A percentile compares a stretch with the other conserved stretches of the same genome.
phyloP scores from a whole-genome alignment of 2,888 invertebrate genomes.

The Leptopterna dolabrata region DNA sequence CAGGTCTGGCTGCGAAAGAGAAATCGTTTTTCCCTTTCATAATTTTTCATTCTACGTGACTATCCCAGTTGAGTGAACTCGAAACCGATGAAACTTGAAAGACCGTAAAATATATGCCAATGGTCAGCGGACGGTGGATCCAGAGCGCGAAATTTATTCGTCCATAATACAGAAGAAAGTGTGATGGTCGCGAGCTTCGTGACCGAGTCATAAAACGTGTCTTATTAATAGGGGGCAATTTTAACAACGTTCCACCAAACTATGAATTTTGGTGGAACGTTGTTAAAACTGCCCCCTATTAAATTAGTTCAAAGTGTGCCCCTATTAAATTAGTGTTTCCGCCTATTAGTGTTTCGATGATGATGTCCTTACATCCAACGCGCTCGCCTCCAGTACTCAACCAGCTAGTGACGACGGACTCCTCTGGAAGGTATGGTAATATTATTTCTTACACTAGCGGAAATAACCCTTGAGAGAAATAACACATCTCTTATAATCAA shows the following conservation, averaged over 20 bases:
- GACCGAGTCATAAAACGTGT: neutral
- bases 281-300: neutral
- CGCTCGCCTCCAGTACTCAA: no score
- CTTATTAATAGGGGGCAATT: neutral
- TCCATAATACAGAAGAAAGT: neutral
- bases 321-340: neutral
- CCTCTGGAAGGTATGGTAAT: no score
- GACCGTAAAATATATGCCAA: neutral
- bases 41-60: neutral
- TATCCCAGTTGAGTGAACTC: neutral
- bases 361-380: no score
- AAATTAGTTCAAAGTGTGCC: no score
- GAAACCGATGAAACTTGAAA: neutral
- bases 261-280: neutral
- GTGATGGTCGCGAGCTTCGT: neutral
- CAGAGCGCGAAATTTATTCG: neutral
- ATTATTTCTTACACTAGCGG: no score
- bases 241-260: neutral
- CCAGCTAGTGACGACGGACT: no score
- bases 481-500: no score
- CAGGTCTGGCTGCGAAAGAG: no score
- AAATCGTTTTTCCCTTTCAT: neutral
- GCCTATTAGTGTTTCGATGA: no score
- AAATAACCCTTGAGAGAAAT: no score
- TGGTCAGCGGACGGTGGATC: neutral